Base-by-base conservation (phyloP, 2,888 invertebrate genomes). In the Rhaphigaster nebulosa region DNA sequence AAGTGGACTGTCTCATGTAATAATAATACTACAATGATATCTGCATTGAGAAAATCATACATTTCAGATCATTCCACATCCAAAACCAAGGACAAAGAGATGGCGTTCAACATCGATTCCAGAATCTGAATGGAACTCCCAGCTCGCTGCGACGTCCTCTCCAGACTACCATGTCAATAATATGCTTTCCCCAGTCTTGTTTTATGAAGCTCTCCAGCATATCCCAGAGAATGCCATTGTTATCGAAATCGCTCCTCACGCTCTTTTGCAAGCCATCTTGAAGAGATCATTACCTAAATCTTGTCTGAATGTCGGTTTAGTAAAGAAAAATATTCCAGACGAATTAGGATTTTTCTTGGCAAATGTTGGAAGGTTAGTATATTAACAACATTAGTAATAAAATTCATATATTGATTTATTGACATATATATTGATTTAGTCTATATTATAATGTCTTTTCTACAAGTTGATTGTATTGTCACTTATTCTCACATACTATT, bases 81-180 rank as follows among this genome's bases (percentile, higher is more conserved):
- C 98, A 2, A 97, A 96, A 94, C 96, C 96, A 92, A 96, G 99
- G 92, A 96, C 97, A 0, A 92, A 95, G 0, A 96, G 96, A 92
- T 99, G 99, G 99, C 95, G 99, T 91, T 98, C 98, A 92, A 97
- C 98, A 50, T 99, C 99, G 90, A 97, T 99, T 93, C 98, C 99
- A 0, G 96, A 97, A 94, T 94, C 95, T 6, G 95, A 96, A 87
- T 99, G 99, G 99, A 95, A 95, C 92, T 95, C 96, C 0, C 95
- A 97, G 0, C 93, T 97, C 65, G 97, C 98, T 0, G 95, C 96
- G 93, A 95, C 96, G 92, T 98, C 98, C 92, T 98, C 98, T 88
- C 97, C 98, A 1, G 97, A 97, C 65, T 99, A 99, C 94, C 99
- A 99, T 94, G 98, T 98, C 56, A 99, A 99, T 95, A 99, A 99